phyloP scores from a whole-genome alignment of 2,797 vertebrate species.

The Chromis chromis region DNA sequence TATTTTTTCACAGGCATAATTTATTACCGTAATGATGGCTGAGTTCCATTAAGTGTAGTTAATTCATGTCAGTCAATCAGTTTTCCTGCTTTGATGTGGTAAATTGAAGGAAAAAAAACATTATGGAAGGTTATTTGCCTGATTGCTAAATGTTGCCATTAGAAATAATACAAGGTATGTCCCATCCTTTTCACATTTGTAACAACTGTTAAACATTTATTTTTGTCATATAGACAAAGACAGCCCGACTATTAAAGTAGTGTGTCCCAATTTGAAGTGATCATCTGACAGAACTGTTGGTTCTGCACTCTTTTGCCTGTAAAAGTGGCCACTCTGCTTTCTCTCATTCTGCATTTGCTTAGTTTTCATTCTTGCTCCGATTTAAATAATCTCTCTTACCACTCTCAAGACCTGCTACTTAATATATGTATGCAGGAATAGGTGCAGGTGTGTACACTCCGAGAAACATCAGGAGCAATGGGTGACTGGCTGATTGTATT shows the following conservation, averaged over 20 bases:
- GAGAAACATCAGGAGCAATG: constrained; percentile 14
- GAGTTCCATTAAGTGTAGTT: too few species aligned
- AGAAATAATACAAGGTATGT: not conserved
- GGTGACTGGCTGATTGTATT: constrained; percentile 49
- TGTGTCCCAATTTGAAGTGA: constrained; percentile 11
- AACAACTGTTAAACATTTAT: not conserved
- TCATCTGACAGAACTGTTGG: constrained; percentile 9
- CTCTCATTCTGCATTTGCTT: constrained; percentile 18
- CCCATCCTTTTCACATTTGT: not conserved
- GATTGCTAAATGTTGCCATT: not conserved
- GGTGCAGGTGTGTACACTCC: constrained; percentile 2
- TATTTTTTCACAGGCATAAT: too few species aligned
- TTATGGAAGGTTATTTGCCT: not conserved
- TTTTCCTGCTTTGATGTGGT: too few species aligned
- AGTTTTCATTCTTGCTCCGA: constrained; percentile 28
- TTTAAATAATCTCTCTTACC: constrained; percentile 40
- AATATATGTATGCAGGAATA: constrained; percentile 31
- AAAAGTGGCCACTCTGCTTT: constrained; percentile 31
- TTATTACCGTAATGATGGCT: too few species aligned
- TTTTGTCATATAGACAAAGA: not conserved
- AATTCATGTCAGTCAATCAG: too few species aligned
- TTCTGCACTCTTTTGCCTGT: constrained; percentile 22
- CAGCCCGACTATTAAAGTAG: not conserved
- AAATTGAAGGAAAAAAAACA: too few species aligned
- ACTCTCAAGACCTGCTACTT: constrained; percentile 16